Percentiles rank a stretch among this genome's conserved stretches.
phyloP scores from a whole-genome alignment of 1,140 invertebrate species.

The Penaeus japonicus region DNA sequence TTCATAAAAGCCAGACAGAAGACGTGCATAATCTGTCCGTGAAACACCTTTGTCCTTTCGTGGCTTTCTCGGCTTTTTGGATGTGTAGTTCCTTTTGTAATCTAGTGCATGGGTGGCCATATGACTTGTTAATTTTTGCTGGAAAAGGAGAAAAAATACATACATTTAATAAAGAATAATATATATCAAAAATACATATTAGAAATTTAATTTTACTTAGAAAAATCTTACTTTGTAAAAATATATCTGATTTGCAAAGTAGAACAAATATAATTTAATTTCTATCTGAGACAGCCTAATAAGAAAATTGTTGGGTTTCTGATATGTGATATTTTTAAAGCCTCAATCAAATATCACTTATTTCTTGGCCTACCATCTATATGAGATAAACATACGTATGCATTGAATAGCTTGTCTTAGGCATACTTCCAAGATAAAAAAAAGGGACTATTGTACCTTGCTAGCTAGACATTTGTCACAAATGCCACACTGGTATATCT shows the following conservation, averaged over 20 bases:
- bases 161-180: neutral
- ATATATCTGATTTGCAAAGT: too few species aligned
- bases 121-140: slow-evolving; percentile 3
- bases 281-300: too few species aligned
- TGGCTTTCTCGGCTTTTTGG: slow-evolving; percentile 6
- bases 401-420: neutral
- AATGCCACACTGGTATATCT: neutral
- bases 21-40: neutral
- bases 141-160: neutral
- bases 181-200: neutral
- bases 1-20: neutral
- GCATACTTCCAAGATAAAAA: neutral
- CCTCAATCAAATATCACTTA: too few species aligned
- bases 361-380: neutral
- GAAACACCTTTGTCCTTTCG: slow-evolving; percentile 11
- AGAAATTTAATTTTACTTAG: too few species aligned
- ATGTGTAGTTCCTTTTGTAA: neutral
- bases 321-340: neutral
- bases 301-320: too few species aligned
- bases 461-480: slow-evolving; percentile 1
- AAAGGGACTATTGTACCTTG: neutral
- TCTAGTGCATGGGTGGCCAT: neutral
- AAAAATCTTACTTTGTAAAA: neutral
- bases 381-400: too few species aligned
- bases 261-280: too few species aligned